phyloP scores from a whole-genome alignment of 2,113 vertebrate species.

The Illadopsis cleaveri region DNA sequence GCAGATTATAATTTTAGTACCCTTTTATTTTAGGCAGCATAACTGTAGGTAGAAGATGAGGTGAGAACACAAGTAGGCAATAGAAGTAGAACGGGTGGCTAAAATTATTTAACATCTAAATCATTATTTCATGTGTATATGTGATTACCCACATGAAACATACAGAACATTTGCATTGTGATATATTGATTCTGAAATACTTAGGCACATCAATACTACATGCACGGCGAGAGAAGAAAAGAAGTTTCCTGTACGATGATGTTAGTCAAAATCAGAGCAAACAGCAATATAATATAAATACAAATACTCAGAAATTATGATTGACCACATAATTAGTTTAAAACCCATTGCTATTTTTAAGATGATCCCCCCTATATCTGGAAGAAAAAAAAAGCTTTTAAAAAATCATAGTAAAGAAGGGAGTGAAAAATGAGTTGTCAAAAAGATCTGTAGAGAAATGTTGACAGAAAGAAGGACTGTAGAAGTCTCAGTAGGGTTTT shows the following conservation, averaged over 20 bases:
- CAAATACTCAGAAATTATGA: background rate
- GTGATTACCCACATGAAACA: background rate
- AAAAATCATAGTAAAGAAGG: background rate
- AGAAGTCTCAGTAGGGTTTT: background rate
- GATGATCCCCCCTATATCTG: background rate
- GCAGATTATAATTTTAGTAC: background rate
- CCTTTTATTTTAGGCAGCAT: background rate
- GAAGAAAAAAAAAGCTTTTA: background rate
- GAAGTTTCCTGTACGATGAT: background rate
- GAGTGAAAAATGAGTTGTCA: background rate
- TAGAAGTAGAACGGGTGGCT: background rate
- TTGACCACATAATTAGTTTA: background rate
- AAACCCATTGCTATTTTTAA: background rate
- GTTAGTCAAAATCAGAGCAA: background rate
- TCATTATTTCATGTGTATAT: background rate
- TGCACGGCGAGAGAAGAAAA: background rate
- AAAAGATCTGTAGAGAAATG: background rate
- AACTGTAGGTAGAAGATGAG: background rate
- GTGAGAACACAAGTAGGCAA: background rate
- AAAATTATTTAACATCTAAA: background rate
- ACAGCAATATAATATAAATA: background rate
- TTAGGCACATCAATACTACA: background rate
- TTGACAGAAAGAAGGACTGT: background rate
- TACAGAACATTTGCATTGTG: background rate
- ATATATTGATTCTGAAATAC: background rate